These are phyloP conservation scores for Dryomyza anilis DNA, from an alignment of 2,888 invertebrate genomes.

Conservation along the genomic window DNA sequence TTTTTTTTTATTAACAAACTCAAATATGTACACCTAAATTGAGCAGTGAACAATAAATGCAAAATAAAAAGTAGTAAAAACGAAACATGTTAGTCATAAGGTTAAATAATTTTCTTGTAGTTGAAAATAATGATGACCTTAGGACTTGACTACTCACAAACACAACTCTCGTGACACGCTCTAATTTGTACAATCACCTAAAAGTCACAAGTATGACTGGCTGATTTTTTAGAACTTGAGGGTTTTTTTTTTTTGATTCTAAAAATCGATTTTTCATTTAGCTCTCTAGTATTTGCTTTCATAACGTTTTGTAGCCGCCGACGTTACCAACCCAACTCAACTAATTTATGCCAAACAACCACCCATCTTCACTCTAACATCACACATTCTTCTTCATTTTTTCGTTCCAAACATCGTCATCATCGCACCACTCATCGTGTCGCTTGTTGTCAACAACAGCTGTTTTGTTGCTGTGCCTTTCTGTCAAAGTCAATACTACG, in stretches of 20 bases:
- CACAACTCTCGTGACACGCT: too few relatives aligned
- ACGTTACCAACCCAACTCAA: too few relatives aligned
- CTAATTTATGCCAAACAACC: neutral
- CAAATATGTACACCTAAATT: too few relatives aligned
- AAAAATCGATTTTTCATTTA: slow-evolving; percentile 3
- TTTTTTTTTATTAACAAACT: neutral
- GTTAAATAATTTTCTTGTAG: too few relatives aligned
- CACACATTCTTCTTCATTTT: neutral
- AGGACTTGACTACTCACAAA: too few relatives aligned
- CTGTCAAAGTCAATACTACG: neutral
- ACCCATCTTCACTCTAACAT: neutral
- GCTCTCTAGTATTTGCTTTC: neutral
- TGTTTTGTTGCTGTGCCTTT: neutral
- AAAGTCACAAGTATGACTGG: too few relatives aligned
- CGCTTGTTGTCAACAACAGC: neutral
- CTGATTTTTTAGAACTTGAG: neutral
- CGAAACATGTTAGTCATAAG: too few relatives aligned
- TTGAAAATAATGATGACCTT: too few relatives aligned
- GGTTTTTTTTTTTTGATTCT: neutral
- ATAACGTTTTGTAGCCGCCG: neutral
- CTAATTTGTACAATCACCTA: too few relatives aligned
- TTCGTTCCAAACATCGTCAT: neutral
- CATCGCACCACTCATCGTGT: neutral
- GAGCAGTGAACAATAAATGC: too few relatives aligned
- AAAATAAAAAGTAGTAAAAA: too few relatives aligned